Base-by-base conservation (phyloP, 1,140 invertebrate species). In the Aleiodes sp. region DNA sequence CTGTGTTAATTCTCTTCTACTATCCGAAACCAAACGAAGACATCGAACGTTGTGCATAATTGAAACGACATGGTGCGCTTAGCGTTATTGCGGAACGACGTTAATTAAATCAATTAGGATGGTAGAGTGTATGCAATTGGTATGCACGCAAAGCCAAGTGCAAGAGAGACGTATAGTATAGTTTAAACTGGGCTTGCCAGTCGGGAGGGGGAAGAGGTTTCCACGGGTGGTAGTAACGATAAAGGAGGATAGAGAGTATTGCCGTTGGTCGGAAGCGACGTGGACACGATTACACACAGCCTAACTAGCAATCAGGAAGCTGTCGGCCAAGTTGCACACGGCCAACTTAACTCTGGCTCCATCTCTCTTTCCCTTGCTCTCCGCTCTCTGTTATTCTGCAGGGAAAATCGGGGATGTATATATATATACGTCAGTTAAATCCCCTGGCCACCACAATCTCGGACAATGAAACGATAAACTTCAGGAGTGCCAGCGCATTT, bases 251-350 rank as follows among this genome's bases (percentile, higher is more conserved):
- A 69, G 67, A 70, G 65, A 70, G 72, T 73, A 71, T 76, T 72
- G 72, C 70, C 67, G 72, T 71, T 72, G 67, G 73, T 71, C 62
- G 72, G 72, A 76, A 73, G 73, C 73, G 70, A 76, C 73, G 75
- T 73, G 75, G 70, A 75, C 71, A 73, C 75, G 75, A 80, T 79
- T 77, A 75, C 75, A 75, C 70, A 73, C 73, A 73, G 73, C 75
- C 76, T 80, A 76, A 78, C 77, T 76, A 73, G 77, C 77, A 78
- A 80, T 80, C 79, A 80, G 76, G 76, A 78, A 80, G 76, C 74
- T 80, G 78, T 77, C 76, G 77, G 71, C 71, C 67, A 78, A 80
- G 76, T 80, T 80, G 75, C 73, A 72, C 70, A 52, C 72, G 72
- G 41, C 63, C 68, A 77, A 76, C 78, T 80, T 77, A 76, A 52